Evolutionary conservation across 2,113 vertebrate species (phyloP).

Genomic region (Chionodraco myersi): DNA sequence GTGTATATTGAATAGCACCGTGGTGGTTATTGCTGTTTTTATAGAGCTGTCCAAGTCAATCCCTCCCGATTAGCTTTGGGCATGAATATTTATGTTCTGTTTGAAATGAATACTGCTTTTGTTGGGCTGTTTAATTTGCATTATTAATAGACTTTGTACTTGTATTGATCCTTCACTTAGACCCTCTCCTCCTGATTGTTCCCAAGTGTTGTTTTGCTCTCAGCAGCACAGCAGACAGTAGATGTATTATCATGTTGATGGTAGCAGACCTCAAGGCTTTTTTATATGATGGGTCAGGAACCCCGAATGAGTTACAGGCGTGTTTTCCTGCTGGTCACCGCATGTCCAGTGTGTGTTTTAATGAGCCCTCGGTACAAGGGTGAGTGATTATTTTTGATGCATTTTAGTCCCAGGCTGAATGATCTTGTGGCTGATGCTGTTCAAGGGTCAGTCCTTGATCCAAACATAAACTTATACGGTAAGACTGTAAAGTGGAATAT

Average conservation of each 20-base stretch:
- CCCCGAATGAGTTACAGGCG: slow-evolving; percentile 59
- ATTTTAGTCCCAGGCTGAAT: slow-evolving; percentile 57
- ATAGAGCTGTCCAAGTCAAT: background rate
- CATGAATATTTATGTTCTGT: background rate
- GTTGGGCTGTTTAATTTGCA: slow-evolving; percentile 20
- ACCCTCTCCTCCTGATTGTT: background rate
- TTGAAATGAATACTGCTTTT: slow-evolving; percentile 27
- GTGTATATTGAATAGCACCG: background rate
- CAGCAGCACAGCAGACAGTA: slow-evolving; percentile 31
- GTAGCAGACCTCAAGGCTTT: slow-evolving; percentile 60
- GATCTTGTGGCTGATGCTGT: slow-evolving; percentile 47
- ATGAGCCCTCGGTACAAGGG: slow-evolving; percentile 50
- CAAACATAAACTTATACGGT: slow-evolving; percentile 63
- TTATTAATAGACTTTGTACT: background rate
- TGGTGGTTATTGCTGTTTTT: slow-evolving; percentile 18
- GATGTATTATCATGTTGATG: slow-evolving; percentile 69
- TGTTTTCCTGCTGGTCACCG: slow-evolving; percentile 52
- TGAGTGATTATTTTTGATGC: slow-evolving; percentile 66
- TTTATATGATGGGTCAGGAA: slow-evolving; percentile 66
- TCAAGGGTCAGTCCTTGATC: slow-evolving; percentile 60
- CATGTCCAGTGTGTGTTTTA: slow-evolving; percentile 62
- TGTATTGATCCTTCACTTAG: slow-evolving; percentile 6
- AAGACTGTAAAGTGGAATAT: background rate
- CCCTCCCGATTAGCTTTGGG: background rate
- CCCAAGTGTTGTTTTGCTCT: slow-evolving; percentile 38